A percentile compares a stretch with the other conserved stretches of the same genome.
Conservation (phyloP, 64 coral and sea anemone genomes). For the Catalaphyllia jardinei region DNA sequence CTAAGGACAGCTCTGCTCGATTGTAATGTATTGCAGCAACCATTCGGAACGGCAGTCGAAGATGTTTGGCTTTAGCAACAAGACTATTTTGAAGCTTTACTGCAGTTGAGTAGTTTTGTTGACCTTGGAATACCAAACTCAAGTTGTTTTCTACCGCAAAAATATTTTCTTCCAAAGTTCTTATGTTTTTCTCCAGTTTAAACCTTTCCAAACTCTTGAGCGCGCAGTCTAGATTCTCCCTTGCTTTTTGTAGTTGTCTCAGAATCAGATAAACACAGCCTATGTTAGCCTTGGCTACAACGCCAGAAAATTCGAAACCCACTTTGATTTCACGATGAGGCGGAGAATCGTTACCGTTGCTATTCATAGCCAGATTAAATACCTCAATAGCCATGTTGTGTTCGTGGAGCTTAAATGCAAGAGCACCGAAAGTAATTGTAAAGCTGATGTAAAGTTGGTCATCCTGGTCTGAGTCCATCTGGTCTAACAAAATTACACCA, state of each 20-base stretch:
- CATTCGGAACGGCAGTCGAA: neutral
- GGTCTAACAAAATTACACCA: neutral
- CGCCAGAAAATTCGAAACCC: neutral
- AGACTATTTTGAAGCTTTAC: neutral
- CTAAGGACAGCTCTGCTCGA: neutral
- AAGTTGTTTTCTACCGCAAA: neutral
- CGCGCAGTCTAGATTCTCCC: neutral
- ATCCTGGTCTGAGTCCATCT: neutral
- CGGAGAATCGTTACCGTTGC: neutral
- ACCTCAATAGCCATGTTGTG: neutral
- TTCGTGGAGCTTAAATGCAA: neutral
- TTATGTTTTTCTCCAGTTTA: neutral
- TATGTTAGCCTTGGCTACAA: neutral
- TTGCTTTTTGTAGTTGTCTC: neutral
- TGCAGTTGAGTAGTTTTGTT: neutral
- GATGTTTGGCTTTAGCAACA: neutral
- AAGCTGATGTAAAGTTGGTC: neutral
- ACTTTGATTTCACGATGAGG: neutral
- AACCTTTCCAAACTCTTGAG: neutral
- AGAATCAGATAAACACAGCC: neutral
- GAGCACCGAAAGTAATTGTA: neutral
- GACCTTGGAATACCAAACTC: neutral
- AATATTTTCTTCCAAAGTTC: neutral
- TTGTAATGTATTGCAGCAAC: neutral
- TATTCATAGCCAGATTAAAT: neutral